A percentile compares a stretch with the other conserved stretches of the same genome.
These are phyloP conservation scores for Macroglossus sobrinus DNA, from an alignment of 2,113 vertebrate species.

Conservation along the genomic window DNA sequence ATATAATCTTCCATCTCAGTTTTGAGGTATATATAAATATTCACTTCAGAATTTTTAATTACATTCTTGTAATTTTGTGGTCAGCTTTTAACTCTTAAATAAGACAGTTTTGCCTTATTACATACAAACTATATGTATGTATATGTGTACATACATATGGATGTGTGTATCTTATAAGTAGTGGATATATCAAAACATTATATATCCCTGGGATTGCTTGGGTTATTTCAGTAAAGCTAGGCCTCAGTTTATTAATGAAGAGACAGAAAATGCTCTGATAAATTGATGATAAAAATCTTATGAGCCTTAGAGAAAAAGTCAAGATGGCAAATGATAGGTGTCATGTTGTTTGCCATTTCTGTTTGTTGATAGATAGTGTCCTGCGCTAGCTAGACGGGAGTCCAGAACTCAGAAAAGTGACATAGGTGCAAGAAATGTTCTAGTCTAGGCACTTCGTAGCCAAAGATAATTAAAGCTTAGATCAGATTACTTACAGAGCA, in stretches of 20 bases:
- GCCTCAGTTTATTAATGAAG: conserved; percentile 11
- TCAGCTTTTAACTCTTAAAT: conserved; percentile 4
- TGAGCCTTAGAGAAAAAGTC: conserved; percentile 29
- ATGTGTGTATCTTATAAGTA: background rate
- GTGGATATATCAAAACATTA: background rate
- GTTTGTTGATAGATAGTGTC: background rate
- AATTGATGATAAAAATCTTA: conserved; percentile 1
- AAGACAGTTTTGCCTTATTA: conserved; percentile 20
- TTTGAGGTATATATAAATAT: conserved; percentile 18
- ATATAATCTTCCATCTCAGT: conserved; percentile 19
- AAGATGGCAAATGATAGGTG: background rate
- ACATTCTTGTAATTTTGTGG: conserved; percentile 22
- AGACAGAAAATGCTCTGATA: background rate
- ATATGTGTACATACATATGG: background rate
- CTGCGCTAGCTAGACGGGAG: background rate
- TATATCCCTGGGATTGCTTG: background rate
- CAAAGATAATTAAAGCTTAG: background rate
- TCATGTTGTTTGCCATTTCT: conserved; percentile 13
- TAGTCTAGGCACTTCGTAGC: background rate
- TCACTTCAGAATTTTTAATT: conserved; percentile 35
- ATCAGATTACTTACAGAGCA: background rate
- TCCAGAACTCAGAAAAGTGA: conserved; percentile 17
- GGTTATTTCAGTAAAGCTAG: background rate
- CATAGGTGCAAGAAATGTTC: background rate
- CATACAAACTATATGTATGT: background rate